Evolutionary conservation across 2,888 invertebrate genomes (phyloP), one percentile per base, ranked within the genome.

Genomic region (Diploptera punctata): DNA sequence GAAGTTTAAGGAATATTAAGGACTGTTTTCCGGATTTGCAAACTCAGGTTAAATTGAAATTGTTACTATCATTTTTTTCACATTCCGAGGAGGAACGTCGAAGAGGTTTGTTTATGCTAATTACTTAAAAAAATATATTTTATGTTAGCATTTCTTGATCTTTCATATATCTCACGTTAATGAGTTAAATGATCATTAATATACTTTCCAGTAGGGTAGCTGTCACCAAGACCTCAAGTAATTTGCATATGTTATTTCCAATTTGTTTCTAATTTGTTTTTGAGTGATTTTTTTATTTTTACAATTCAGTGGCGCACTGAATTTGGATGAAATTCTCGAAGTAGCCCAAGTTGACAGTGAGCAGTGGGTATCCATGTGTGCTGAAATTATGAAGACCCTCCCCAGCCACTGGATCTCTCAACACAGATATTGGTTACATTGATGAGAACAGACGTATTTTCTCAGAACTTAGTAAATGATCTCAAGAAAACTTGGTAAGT

Each of bases 21-120:
- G 96, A 97, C 84, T 98, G 98, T 87, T 98, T 98, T 88, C 94
- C 96, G 78, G 97, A 97, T 82, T 88, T 99, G 73, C 98, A 98
- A 84, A 96, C 97, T 49, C 97, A 98, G 88, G 98, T 98, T 80
- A 98, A 98, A 88, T 88, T 98, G 77, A 98, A 98, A 88, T 89
- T 98, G 82, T 88, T 98, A 82, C 86, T 98, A 81, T 97, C 97
- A 83, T 97, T 98, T 88, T n/a, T 94, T 98, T 84, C 98, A 98
- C 89, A 95, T 98, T 88, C 96, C 97, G 81, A 92, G 96, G 85
- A 92, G 98, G 87, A 96, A 95, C 89, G 92, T 98, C 82, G 98
- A 98, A 86, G 97, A 98, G 93, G 98, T 98, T 91, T 85, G 84
- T 81, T 69, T 74, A 62, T 18, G 61, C 18, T n/a, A n/a, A n/a